phyloP scores from a whole-genome alignment of 1,140 invertebrate genomes.

The Homarus americanus region DNA sequence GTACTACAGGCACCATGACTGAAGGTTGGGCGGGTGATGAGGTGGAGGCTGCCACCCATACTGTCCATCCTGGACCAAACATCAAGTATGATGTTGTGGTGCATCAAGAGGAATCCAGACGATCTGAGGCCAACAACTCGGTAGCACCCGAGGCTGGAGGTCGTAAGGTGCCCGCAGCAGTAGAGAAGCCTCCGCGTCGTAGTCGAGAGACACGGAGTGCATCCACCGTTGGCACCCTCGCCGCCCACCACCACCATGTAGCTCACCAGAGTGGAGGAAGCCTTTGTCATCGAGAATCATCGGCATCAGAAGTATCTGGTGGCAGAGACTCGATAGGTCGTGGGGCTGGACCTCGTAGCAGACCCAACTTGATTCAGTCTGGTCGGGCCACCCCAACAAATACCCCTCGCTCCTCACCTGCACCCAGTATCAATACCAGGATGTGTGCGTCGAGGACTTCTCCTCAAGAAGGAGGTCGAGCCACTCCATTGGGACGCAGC shows the following conservation, averaged over 20 bases:
- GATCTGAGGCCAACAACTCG: conserved; percentile 4
- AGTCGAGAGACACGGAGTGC: conserved; percentile 25
- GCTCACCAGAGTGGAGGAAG: neutral
- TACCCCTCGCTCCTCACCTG: conserved; percentile 54
- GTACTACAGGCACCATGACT: conserved; percentile 39
- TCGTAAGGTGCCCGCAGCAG: neutral
- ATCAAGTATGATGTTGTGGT: conserved; percentile 74
- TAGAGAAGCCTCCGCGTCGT: conserved; percentile 57
- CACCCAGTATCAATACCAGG: conserved; percentile 47
- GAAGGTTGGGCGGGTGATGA: conserved; percentile 3
- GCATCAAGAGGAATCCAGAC: conserved; percentile 45
- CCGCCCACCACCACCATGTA: conserved; percentile 8
- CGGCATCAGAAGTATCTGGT: conserved; percentile 21
- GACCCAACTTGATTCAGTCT: conserved; percentile 12
- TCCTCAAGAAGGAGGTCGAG: conserved; percentile 31
- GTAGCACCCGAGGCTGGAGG: neutral
- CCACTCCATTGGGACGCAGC: conserved; percentile 13
- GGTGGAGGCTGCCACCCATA: conserved; percentile 60
- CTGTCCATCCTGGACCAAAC: conserved; percentile 71
- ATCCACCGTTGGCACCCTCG: neutral
- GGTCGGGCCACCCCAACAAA: conserved; percentile 48
- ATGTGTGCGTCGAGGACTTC: conserved; percentile 1
- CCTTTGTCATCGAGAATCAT: conserved; percentile 7
- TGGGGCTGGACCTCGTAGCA: conserved; percentile 3
- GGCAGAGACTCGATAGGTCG: conserved; percentile 50